A percentile compares a stretch with the other conserved stretches of the same genome.
These are phyloP conservation scores for Enteromius thamalakanensis DNA, from an alignment of 2,797 vertebrate genomes.

Conservation along the genomic window DNA sequence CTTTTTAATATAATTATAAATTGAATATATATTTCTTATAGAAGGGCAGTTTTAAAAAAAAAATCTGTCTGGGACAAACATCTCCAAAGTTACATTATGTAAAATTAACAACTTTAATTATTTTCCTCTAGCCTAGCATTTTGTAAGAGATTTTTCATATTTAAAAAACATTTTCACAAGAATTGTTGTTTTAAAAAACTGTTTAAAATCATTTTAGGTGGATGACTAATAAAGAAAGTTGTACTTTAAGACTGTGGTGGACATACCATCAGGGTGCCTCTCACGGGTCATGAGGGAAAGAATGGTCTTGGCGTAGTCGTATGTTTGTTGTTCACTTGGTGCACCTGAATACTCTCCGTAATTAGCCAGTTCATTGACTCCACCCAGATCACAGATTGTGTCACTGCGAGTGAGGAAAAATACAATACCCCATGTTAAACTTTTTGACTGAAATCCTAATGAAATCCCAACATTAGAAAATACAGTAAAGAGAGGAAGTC, in stretches of 20 bases:
- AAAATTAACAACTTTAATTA: neutral
- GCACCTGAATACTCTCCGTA: slow-evolving; percentile 97
- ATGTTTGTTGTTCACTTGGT: slow-evolving; percentile 97
- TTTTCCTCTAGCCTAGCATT: neutral
- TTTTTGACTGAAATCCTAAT: neutral
- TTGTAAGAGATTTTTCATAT: neutral
- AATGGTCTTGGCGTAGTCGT: slow-evolving; percentile 98
- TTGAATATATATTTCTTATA: neutral
- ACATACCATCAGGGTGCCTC: slow-evolving; percentile 88
- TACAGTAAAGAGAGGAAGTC: neutral
- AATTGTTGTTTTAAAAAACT: neutral
- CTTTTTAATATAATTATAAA: neutral
- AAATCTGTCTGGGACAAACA: neutral
- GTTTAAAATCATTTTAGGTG: neutral
- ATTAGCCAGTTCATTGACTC: slow-evolving; percentile 94
- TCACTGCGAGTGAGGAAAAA: slow-evolving; percentile 77
- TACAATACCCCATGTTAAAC: neutral
- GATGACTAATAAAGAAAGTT: neutral
- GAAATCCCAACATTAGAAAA: slow-evolving; percentile 17
- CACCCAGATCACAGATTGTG: slow-evolving; percentile 96
- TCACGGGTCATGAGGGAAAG: slow-evolving; percentile 96
- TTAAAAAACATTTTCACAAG: neutral
- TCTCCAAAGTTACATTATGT: no score
- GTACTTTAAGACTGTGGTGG: neutral
- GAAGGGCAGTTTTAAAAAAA: neutral